Evolutionary conservation across 2,888 invertebrate species (phyloP).

Genomic region (Polydrusus tereticollis): DNA sequence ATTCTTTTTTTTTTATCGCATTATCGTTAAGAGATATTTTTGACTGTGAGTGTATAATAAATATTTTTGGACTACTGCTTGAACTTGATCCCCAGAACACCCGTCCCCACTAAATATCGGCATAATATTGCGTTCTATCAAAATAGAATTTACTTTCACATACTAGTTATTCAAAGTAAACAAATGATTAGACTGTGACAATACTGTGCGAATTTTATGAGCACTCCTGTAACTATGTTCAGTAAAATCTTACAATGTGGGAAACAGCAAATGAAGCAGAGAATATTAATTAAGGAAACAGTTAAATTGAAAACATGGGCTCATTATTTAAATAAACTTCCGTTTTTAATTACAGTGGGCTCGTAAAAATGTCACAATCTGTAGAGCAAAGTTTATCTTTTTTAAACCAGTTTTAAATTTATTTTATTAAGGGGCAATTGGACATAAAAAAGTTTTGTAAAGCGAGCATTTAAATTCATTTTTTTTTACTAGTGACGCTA

Average conservation of each 20-base stretch:
- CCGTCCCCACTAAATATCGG: too few relatives aligned
- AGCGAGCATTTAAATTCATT: neutral
- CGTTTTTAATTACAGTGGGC: slow-evolving; percentile 5
- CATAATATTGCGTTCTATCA: too few relatives aligned
- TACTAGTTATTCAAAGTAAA: too few relatives aligned
- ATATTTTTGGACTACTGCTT: too few relatives aligned
- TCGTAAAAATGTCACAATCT: neutral
- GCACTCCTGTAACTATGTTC: neutral
- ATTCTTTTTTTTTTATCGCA: too few relatives aligned
- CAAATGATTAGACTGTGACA: too few relatives aligned
- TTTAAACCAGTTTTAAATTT: neutral
- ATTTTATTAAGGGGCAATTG: neutral
- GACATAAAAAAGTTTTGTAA: neutral
- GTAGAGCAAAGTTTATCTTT: neutral
- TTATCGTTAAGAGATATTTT: too few relatives aligned
- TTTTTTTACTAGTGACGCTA: neutral
- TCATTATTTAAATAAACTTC: neutral
- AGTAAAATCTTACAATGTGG: neutral
- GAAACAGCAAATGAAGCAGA: slow-evolving; percentile 6
- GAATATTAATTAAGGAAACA: slow-evolving; percentile 5
- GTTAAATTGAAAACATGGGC: neutral
- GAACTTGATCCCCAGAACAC: too few relatives aligned
- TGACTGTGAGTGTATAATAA: too few relatives aligned
- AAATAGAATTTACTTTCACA: too few relatives aligned
- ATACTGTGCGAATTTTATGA: too few relatives aligned